Conservation (phyloP, 2,797 vertebrate species). For the Darevskia mixta region DNA sequence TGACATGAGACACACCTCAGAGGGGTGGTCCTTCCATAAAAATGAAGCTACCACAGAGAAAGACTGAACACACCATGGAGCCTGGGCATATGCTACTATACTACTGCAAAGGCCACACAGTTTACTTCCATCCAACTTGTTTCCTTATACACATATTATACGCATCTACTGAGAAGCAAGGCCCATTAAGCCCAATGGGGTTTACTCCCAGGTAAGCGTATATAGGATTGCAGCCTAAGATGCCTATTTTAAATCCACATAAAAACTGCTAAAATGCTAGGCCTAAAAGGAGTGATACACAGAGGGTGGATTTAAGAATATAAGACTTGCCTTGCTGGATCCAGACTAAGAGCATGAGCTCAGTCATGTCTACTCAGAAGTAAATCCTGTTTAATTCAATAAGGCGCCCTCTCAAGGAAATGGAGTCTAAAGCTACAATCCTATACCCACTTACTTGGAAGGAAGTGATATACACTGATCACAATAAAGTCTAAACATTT, state of each 20-base stretch:
- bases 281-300: neutral
- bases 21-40: too few species aligned
- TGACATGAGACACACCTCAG: too few species aligned
- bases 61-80: neutral
- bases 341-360: neutral
- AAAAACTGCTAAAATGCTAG: neutral
- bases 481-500: neutral
- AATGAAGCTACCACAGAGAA: too few species aligned
- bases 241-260: neutral
- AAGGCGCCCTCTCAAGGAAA: too few species aligned
- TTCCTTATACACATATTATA: neutral
- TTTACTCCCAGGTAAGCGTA: too few species aligned
- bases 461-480: neutral
- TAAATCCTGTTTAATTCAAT: too few species aligned
- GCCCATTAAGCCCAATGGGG: too few species aligned
- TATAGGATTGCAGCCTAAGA: neutral
- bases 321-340: neutral
- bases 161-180: too few species aligned
- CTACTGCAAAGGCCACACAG: neutral
- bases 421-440: too few species aligned
- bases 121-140: neutral
- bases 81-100: neutral
- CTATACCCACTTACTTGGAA: too few species aligned
- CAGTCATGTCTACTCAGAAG: neutral
- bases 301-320: neutral